These are phyloP conservation scores for Cottoperca gobio DNA, from an alignment of 2,797 vertebrate species.

Conservation along the genomic window DNA sequence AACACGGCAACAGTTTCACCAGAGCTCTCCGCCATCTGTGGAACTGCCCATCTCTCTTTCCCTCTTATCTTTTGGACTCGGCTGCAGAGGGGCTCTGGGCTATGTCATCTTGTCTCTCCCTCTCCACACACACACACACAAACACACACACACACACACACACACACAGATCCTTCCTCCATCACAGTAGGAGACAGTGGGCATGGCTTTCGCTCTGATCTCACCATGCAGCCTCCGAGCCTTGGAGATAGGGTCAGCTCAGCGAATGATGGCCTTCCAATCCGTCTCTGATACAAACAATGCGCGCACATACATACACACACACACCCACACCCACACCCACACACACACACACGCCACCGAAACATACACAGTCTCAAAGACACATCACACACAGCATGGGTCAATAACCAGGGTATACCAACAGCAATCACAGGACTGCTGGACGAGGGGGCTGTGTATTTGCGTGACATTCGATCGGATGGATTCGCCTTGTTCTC, in stretches of 20 bases:
- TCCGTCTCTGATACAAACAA: constrained; percentile 76
- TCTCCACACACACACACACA: constrained; percentile 28
- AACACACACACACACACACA: constrained; percentile 42
- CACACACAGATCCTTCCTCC: constrained; percentile 65
- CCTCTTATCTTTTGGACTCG: constrained; percentile 82
- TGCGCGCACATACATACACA: constrained; percentile 33
- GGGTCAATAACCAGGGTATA: constrained; percentile 83
- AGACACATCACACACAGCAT: constrained; percentile 75
- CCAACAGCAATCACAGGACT: constrained; percentile 81
- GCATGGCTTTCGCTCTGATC: constrained; percentile 81
- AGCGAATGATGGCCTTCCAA: constrained; percentile 79
- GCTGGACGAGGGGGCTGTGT: constrained; percentile 70
- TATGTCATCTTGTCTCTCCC: constrained; percentile 77
- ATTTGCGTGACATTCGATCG: constrained; percentile 83
- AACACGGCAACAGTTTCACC: constrained; percentile 64
- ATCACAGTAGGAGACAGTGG: constrained; percentile 79
- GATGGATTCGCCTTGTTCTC: constrained; percentile 81
- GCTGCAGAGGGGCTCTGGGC: constrained; percentile 81
- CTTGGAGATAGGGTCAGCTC: constrained; percentile 82
- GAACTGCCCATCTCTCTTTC: constrained; percentile 78
- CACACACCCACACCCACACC: constrained; percentile 11
- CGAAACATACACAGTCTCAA: constrained; percentile 60
- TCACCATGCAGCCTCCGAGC: constrained; percentile 79
- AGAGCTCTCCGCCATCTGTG: constrained; percentile 73
- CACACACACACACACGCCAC: background rate